These are phyloP conservation scores for Machaerirhynchus nigripectus DNA, from an alignment of 2,113 vertebrate species.

Conservation along the genomic window DNA sequence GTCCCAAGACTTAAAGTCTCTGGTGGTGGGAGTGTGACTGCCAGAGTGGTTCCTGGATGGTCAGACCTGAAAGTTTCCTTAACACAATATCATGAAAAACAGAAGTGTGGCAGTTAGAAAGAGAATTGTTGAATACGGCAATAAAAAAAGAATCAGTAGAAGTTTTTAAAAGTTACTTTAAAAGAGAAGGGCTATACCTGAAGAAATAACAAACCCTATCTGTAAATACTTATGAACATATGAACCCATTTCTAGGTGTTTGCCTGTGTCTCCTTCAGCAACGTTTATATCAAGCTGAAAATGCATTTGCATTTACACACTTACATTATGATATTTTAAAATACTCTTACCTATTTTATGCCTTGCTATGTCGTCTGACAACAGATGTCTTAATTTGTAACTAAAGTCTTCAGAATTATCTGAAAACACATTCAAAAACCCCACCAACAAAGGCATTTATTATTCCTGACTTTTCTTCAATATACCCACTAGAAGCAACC, in stretches of 20 bases:
- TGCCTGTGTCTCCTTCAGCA: not conserved
- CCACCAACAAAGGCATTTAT: not conserved
- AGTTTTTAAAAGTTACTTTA: not conserved
- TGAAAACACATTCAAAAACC: not conserved
- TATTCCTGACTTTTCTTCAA: not conserved
- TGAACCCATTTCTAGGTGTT: not conserved
- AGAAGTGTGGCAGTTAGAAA: not conserved
- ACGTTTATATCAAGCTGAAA: not conserved
- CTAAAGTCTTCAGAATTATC: not conserved
- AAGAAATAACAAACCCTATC: not conserved
- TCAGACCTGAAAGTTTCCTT: not conserved
- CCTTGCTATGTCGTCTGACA: not conserved
- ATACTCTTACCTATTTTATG: slow-evolving; percentile 53
- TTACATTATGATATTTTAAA: not conserved
- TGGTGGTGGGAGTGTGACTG: not conserved
- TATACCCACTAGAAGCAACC: not conserved
- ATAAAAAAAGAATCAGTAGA: not conserved
- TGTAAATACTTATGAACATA: not conserved
- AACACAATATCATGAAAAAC: not conserved
- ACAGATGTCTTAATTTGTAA: not conserved
- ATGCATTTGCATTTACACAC: not conserved
- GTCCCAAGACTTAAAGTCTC: not conserved
- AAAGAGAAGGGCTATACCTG: not conserved
- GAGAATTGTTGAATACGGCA: not conserved
- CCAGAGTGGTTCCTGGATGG: not conserved